Conservation (phyloP, 2,888 invertebrate species). For the Liodrosophila aerea region DNA sequence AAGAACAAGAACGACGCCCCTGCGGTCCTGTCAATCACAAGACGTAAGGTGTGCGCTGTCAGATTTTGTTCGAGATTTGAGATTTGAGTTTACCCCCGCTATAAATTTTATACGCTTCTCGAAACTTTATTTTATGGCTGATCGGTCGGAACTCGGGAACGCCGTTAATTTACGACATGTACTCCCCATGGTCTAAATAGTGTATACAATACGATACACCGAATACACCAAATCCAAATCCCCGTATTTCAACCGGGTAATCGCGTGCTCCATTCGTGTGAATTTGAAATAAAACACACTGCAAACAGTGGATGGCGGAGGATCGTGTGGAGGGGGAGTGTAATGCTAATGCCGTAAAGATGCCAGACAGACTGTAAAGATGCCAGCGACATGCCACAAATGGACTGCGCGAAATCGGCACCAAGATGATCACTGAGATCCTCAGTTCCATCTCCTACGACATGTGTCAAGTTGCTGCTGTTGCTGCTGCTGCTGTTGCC, state of each 20-base stretch:
- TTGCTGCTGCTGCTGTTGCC: too few relatives aligned
- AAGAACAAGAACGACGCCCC: slow-evolving; percentile 45
- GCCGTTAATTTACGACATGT: slow-evolving; percentile 77
- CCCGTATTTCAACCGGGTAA: slow-evolving; percentile 13
- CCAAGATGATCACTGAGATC: slow-evolving; percentile 7
- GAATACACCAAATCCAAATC: slow-evolving; percentile 12
- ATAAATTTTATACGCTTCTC: slow-evolving; percentile 76
- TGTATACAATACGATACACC: slow-evolving; percentile 53
- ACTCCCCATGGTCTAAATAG: slow-evolving; percentile 68
- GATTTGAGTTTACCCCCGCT: slow-evolving; percentile 45
- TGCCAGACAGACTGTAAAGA: slow-evolving; percentile 14
- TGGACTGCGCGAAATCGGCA: slow-evolving; percentile 49
- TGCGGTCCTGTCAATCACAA: slow-evolving; percentile 76
- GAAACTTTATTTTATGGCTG: slow-evolving; percentile 75
- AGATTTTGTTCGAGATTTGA: slow-evolving; percentile 67
- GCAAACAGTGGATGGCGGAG: slow-evolving; percentile 16
- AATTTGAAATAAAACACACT: slow-evolving; percentile 75
- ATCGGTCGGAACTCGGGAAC: slow-evolving; percentile 47
- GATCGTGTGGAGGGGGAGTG: background rate
- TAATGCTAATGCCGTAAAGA: slow-evolving; percentile 27
- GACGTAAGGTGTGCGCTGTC: slow-evolving; percentile 72
- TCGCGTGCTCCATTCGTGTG: slow-evolving; percentile 59
- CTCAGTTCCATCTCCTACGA: slow-evolving; percentile 11
- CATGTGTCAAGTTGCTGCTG: slow-evolving; percentile 71
- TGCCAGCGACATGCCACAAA: slow-evolving; percentile 71